These are phyloP conservation scores for Percopsis omiscomaycus DNA, from an alignment of 2,797 vertebrate genomes.

Conservation along the genomic window DNA sequence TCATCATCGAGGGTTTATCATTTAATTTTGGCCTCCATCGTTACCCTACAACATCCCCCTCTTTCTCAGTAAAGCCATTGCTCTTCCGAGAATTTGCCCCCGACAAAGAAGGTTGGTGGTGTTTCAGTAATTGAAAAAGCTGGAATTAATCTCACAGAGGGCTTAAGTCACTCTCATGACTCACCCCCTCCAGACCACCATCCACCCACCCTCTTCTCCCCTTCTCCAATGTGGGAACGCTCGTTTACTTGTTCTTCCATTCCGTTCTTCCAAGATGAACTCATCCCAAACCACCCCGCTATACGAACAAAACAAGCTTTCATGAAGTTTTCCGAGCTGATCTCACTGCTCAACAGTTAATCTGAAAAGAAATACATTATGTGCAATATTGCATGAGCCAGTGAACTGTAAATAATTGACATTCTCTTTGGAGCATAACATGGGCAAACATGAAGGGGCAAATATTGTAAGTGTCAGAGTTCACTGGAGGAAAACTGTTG, in stretches of 20 bases:
- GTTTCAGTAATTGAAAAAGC: slow-evolving; percentile 36
- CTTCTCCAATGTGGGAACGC: slow-evolving; percentile 55
- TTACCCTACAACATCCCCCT: slow-evolving; percentile 2
- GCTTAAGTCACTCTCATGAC: slow-evolving; percentile 62
- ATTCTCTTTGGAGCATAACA: slow-evolving; percentile 21
- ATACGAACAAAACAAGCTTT: slow-evolving; percentile 68
- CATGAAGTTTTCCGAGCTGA: slow-evolving; percentile 55
- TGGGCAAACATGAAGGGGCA: neutral
- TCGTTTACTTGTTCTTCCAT: slow-evolving; percentile 61
- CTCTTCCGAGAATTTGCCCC: slow-evolving; percentile 50
- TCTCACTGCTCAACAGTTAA: slow-evolving; percentile 36
- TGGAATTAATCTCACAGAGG: slow-evolving; percentile 52
- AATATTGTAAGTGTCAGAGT: neutral
- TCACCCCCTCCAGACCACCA: slow-evolving; percentile 46
- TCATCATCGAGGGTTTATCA: slow-evolving; percentile 26
- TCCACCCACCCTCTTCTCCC: slow-evolving; percentile 12
- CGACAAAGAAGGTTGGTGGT: slow-evolving; percentile 33
- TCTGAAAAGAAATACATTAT: slow-evolving; percentile 52
- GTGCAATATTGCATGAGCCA: slow-evolving; percentile 31
- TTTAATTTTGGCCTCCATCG: slow-evolving; percentile 17
- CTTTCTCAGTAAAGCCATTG: slow-evolving; percentile 3
- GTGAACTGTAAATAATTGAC: slow-evolving; percentile 20
- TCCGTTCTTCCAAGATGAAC: slow-evolving; percentile 67
- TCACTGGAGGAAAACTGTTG: slow-evolving; percentile 10
- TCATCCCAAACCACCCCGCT: slow-evolving; percentile 57